Conservation (phyloP, 2,888 invertebrate species). For the Panorpa germanica region DNA sequence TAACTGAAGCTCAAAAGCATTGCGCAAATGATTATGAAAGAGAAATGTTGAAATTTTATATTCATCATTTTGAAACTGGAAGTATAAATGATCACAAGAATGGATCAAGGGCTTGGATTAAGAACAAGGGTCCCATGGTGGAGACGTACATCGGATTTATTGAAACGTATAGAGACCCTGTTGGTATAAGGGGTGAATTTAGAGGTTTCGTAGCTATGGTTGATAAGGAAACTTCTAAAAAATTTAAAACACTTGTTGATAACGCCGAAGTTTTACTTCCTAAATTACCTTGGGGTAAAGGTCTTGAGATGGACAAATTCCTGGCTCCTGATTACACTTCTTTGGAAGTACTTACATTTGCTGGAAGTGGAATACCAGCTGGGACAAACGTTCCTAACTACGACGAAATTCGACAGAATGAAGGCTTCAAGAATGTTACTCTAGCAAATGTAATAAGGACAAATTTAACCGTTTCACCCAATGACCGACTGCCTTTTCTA, state of each 20-base stretch:
- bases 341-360: slow-evolving; percentile 80
- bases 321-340: slow-evolving; percentile 93
- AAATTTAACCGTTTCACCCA: no score
- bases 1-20: slow-evolving; percentile 48
- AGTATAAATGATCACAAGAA: slow-evolving; percentile 75
- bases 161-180: slow-evolving; percentile 86
- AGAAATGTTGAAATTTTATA: slow-evolving; percentile 71
- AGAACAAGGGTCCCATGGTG: slow-evolving; percentile 81
- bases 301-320: slow-evolving; percentile 78
- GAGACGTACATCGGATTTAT: slow-evolving; percentile 85
- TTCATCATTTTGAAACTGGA: slow-evolving; percentile 67
- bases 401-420: slow-evolving; percentile 90
- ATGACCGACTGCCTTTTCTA: slow-evolving; percentile 64
- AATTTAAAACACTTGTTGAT: slow-evolving; percentile 64
- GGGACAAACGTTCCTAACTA: slow-evolving; percentile 98
- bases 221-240: slow-evolving; percentile 81
- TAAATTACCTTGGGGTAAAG: slow-evolving; percentile 66
- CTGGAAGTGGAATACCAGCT: slow-evolving; percentile 82
- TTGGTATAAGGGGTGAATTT: slow-evolving; percentile 84
- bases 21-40: slow-evolving; percentile 58
- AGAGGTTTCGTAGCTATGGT: slow-evolving; percentile 95
- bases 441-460: slow-evolving; percentile 91
- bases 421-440: slow-evolving; percentile 96
- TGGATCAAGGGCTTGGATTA: slow-evolving; percentile 77
- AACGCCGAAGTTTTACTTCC: slow-evolving; percentile 65